Evolutionary conservation across 2,113 vertebrate species (phyloP).

Genomic region (Herpetotheres cachinnans): DNA sequence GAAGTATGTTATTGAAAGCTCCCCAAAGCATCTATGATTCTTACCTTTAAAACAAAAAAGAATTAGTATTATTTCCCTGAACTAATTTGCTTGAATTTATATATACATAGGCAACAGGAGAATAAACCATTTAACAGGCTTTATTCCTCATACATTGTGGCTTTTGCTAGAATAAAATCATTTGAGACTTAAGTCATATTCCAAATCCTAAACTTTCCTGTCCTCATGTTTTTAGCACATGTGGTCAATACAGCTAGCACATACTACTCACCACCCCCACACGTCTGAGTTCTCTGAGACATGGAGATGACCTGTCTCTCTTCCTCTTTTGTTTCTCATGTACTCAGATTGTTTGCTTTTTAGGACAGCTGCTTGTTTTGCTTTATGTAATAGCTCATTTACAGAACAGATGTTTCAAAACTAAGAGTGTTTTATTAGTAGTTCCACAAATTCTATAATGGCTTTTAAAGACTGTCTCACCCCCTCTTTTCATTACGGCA

Average conservation of each 20-base stretch:
- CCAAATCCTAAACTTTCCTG: neutral
- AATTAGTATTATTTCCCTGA: neutral
- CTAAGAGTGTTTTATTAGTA: neutral
- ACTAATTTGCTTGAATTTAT: neutral
- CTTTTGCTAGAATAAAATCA: neutral
- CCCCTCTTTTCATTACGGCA: neutral
- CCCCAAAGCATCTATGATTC: neutral
- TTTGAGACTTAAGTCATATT: neutral
- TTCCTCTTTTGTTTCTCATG: neutral
- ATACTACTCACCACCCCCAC: neutral
- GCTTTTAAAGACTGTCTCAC: neutral
- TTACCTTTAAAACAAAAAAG: neutral
- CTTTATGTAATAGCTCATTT: neutral
- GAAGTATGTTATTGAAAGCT: neutral
- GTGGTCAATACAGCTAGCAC: neutral
- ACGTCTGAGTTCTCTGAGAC: fast-evolving
- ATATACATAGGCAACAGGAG: neutral
- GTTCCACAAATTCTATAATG: neutral
- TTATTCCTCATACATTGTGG: neutral
- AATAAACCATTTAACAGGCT: neutral
- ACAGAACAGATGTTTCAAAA: neutral
- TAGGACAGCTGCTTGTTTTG: neutral
- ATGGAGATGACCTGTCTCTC: neutral
- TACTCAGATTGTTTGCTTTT: neutral
- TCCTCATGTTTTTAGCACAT: neutral